These are phyloP conservation scores for Anguilla japonica DNA, from an alignment of 2,113 vertebrate genomes.

Conservation along the genomic window DNA sequence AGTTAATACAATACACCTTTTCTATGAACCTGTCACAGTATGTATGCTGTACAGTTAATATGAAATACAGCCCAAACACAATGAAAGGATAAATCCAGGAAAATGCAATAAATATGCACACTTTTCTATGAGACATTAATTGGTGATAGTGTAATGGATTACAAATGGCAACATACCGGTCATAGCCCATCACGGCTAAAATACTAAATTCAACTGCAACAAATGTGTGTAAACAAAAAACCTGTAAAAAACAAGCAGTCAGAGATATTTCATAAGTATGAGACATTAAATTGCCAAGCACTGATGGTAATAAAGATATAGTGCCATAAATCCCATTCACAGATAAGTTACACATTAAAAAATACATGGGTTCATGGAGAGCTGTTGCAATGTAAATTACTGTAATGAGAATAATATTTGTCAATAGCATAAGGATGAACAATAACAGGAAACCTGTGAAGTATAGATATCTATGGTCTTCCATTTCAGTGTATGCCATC, in stretches of 20 bases:
- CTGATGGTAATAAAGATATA: constrained; percentile 38
- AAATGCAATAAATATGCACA: not conserved
- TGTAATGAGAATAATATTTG: constrained; percentile 44
- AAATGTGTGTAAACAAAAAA: constrained; percentile 54
- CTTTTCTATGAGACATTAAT: constrained; percentile 43
- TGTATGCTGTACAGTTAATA: constrained; percentile 28
- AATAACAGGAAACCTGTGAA: constrained; percentile 37
- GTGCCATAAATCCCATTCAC: constrained; percentile 56
- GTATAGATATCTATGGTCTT: too few relatives aligned
- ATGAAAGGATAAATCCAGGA: constrained; percentile 38
- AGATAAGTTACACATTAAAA: constrained; percentile 58
- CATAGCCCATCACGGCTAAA: constrained; percentile 55
- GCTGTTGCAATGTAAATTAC: constrained; percentile 50
- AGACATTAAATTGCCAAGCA: constrained; percentile 42
- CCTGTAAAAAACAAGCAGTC: constrained; percentile 54
- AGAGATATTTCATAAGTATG: constrained; percentile 44
- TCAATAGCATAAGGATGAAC: constrained; percentile 36
- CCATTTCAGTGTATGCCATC: too few relatives aligned
- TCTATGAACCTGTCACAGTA: constrained; percentile 53
- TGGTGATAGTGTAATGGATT: constrained; percentile 47
- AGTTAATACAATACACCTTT: constrained; percentile 54
- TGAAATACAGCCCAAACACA: constrained; percentile 20
- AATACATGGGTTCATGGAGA: constrained; percentile 64
- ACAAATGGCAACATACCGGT: constrained; percentile 53
- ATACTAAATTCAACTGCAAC: constrained; percentile 41